A percentile compares a stretch with the other conserved stretches of the same genome.
Conservation (phyloP, 1,140 invertebrate genomes). For the Drosophila nasuta region DNA sequence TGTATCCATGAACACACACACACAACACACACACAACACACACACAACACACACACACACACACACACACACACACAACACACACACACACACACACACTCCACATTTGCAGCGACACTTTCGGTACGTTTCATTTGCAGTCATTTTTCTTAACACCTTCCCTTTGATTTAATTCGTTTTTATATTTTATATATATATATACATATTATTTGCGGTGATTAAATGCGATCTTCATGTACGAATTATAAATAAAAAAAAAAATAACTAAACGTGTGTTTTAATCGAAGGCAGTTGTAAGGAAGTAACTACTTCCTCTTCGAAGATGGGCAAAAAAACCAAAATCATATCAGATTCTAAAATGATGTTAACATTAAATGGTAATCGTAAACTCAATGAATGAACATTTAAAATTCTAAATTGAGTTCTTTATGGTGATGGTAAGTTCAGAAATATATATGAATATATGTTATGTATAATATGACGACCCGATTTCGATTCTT, state of each 20-base stretch:
- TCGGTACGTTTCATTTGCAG: conserved; percentile 1
- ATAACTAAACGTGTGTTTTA: conserved; percentile 3
- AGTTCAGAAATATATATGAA: too few species aligned
- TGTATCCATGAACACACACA: neutral
- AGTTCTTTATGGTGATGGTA: neutral
- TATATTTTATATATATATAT: neutral
- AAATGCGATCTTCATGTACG: conserved; percentile 40
- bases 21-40: too few species aligned
- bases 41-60: neutral
- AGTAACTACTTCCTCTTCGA: too few species aligned
- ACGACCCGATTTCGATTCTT: too few species aligned
- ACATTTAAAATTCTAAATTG: conserved; percentile 66
- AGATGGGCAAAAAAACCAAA: conserved; percentile 46
- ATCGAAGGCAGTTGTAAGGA: neutral
- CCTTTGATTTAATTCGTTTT: conserved; percentile 7
- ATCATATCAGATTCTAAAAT: conserved; percentile 83
- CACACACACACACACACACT: neutral
- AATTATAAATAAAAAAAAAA: conserved; percentile 8
- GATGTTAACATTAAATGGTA: conserved; percentile 76
- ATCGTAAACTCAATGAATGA: conserved; percentile 76
- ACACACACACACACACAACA: too few species aligned
- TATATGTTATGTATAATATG: too few species aligned
- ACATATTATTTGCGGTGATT: conserved; percentile 21
- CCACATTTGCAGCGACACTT: neutral
- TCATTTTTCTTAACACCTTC: conserved; percentile 9